These are phyloP conservation scores for Drosophila hydei DNA, from an alignment of 1,140 invertebrate genomes.

Conservation along the genomic window DNA sequence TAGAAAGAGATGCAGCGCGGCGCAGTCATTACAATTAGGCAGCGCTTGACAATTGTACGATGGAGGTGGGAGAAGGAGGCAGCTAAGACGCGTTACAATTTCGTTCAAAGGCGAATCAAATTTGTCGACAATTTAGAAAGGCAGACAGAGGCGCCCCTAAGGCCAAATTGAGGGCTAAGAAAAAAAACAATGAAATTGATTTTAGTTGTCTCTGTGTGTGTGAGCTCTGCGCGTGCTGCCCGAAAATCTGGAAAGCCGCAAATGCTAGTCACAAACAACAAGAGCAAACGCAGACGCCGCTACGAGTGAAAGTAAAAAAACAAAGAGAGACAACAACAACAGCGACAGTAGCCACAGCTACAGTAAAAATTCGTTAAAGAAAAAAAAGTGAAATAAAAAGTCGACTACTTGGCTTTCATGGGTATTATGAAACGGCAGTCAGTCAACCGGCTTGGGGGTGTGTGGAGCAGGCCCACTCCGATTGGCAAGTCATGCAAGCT, in stretches of 20 bases:
- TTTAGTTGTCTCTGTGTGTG: constrained; percentile 4
- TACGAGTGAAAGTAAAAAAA: constrained; percentile 44
- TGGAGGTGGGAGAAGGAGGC: neutral
- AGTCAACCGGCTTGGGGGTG: constrained; percentile 36
- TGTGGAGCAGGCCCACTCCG: neutral
- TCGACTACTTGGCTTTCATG: constrained; percentile 44
- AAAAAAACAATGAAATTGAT: constrained; percentile 48
- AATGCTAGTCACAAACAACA: constrained; percentile 8
- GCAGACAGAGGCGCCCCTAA: constrained; percentile 18
- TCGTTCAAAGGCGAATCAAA: constrained; percentile 45
- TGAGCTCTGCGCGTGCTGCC: constrained; percentile 19
- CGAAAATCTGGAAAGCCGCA: constrained; percentile 34
- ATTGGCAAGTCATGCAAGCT: constrained; percentile 45
- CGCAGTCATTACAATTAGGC: constrained; percentile 27
- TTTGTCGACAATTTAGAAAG: constrained; percentile 50
- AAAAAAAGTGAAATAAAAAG: constrained; percentile 41
- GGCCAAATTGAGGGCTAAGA: constrained; percentile 14
- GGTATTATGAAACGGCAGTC: constrained; percentile 55
- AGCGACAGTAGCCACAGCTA: neutral
- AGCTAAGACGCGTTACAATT: constrained; percentile 39
- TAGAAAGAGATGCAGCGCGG: neutral
- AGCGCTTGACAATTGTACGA: constrained; percentile 13
- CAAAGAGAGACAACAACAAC: constrained; percentile 7
- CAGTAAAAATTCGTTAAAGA: constrained; percentile 11
- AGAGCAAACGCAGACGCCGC: constrained; percentile 30